Base-by-base conservation (phyloP, 2,888 invertebrate genomes). In the Danaus chrysippus region DNA sequence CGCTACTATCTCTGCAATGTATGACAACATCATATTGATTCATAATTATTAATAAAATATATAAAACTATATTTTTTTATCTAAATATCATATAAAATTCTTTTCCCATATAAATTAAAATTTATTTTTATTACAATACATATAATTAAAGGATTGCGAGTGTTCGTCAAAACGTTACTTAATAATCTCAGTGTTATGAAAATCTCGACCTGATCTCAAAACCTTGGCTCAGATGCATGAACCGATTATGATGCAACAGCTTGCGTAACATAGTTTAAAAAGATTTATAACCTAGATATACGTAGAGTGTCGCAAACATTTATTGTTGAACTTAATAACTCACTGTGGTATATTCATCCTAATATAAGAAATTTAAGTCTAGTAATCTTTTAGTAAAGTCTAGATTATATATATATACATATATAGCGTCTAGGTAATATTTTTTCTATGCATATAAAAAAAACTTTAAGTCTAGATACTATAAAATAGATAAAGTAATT, bases 141-240 rank as follows among this genome's bases (percentile, higher is more conserved):
- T 46, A 9, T 46, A 3, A n/a, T 46, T 46, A 46, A 46, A 46
- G 23, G 19, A 15, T 49, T 56, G 56, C 46, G 34, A 49, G 57
- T 41, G 49, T 41, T 58, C 12, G 23, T 19, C 23, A 34, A 34
- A 34, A 6, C 8, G 23, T 17, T 41, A 54, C 13, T 54, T 54
- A 54, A 54, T 42, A 23, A 63, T 46, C 64, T 56, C 64, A 58
- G 62, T 66, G 66, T 70, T 70, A 70, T 68, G 69, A 72, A 71
- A 71, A 68, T 63, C 56, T 59, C 71, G 75, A 73, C 75, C 73
- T 73, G 73, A 70, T 68, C 76, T 69, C 64, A 57, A 73, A 74
- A 76, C 77, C 77, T 77, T 77, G 77, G 72, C 76, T 69, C 67
- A 72, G 66, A 71, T 72, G 71, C 61, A 72, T 73, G 71, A 68